A percentile compares a stretch with the other conserved stretches of the same genome.
phyloP scores from a whole-genome alignment of 2,797 vertebrate genomes.

The Sebastes umbrosus region DNA sequence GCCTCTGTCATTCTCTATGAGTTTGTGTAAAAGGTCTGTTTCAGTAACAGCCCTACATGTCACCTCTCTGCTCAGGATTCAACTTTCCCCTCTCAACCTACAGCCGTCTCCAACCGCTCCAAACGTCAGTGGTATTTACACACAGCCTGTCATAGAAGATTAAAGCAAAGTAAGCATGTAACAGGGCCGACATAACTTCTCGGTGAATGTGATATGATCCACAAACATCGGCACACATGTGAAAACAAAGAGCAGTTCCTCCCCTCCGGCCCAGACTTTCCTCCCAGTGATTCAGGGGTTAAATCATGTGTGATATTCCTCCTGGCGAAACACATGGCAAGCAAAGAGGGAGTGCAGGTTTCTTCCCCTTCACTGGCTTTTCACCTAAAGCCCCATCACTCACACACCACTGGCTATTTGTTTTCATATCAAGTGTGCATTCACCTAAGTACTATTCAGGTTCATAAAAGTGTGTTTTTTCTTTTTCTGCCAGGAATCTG shows the following conservation, averaged over 20 bases:
- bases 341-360: background rate
- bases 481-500: background rate
- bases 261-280: background rate
- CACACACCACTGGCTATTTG: slow-evolving; percentile 2
- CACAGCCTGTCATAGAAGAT: slow-evolving; percentile 37
- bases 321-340: slow-evolving; percentile 53
- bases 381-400: slow-evolving; percentile 21
- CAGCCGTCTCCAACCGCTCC: background rate
- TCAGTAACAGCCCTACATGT: background rate
- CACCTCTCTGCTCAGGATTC: slow-evolving; percentile 10
- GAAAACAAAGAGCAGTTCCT: background rate
- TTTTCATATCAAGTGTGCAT: slow-evolving; percentile 1
- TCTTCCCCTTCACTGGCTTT: background rate
- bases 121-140: slow-evolving; percentile 29
- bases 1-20: background rate
- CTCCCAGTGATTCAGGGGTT: slow-evolving; percentile 29
- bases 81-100: slow-evolving; percentile 21
- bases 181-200: background rate
- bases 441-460: background rate
- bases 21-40: background rate
- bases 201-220: slow-evolving; percentile 32
- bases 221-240: background rate
- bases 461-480: background rate
- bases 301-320: slow-evolving; percentile 50
- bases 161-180: slow-evolving; percentile 10